Evolutionary conservation across 2,113 vertebrate species (phyloP).

Genomic region (Mustela lutreola): DNA sequence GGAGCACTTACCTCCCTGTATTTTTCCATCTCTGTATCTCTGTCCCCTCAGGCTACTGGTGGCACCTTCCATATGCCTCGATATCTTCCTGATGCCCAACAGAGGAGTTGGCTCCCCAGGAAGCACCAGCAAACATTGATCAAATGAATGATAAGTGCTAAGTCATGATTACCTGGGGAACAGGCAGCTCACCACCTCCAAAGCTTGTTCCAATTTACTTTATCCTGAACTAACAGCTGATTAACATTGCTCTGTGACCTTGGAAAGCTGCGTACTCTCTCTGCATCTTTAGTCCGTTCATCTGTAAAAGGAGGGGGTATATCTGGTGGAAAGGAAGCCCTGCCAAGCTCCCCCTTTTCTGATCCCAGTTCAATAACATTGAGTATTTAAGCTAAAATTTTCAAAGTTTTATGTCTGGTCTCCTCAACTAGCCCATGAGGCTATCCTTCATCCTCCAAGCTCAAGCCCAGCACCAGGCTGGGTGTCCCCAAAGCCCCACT

Average conservation of each 20-base stretch:
- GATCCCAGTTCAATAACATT: background rate
- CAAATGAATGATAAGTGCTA: background rate
- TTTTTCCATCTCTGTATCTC: background rate
- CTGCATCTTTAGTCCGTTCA: background rate
- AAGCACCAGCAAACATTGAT: background rate
- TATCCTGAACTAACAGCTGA: background rate
- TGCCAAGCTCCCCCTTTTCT: background rate
- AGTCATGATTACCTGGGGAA: background rate
- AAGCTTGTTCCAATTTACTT: background rate
- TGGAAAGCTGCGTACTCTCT: background rate
- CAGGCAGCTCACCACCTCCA: background rate
- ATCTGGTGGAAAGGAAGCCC: background rate
- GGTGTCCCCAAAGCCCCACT: background rate
- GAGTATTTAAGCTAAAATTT: slow-evolving; percentile 18
- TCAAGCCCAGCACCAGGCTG: background rate
- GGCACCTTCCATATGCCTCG: background rate
- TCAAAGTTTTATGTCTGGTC: background rate
- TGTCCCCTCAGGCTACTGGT: too few species aligned
- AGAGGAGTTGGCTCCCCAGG: background rate
- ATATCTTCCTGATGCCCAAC: background rate
- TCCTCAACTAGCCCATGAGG: background rate
- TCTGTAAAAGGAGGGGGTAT: background rate
- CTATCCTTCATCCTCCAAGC: background rate
- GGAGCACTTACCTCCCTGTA: background rate
- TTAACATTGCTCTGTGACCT: background rate